Evolutionary conservation across 2,888 invertebrate species (phyloP).

Genomic region (Rutpela maculata): DNA sequence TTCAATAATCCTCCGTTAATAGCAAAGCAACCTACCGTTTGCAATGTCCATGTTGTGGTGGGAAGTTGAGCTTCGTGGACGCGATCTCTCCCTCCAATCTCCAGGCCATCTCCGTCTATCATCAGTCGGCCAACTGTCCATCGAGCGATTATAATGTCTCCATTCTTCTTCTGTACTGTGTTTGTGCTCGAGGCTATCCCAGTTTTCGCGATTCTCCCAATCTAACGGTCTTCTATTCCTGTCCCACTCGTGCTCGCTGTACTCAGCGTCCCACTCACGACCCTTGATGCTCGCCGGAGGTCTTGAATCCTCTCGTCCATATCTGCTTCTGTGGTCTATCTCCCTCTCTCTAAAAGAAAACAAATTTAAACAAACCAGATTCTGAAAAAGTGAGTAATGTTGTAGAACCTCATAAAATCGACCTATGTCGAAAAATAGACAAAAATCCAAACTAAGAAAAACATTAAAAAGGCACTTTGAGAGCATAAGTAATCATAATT

Average conservation of each 20-base stretch:
- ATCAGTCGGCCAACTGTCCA: constrained; percentile 74
- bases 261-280: constrained; percentile 70
- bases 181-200: constrained; percentile 70
- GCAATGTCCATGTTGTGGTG: constrained; percentile 63
- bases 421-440: no score
- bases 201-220: constrained; percentile 74
- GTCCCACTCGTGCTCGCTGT: constrained; percentile 74
- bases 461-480: no score
- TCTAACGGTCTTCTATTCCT: constrained; percentile 76
- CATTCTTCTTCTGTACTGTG: constrained; percentile 71
- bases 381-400: no score
- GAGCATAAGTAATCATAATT: no score
- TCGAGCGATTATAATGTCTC: constrained; percentile 68
- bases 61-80: constrained; percentile 73
- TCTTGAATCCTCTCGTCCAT: constrained; percentile 46
- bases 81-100: constrained; percentile 71
- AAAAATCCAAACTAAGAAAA: no score
- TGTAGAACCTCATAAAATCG: no score
- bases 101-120: constrained; percentile 74
- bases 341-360: constrained; percentile 58
- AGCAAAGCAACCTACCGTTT: constrained; percentile 36
- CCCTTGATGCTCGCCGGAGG: constrained; percentile 63
- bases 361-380: no score
- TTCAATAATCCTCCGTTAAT: not conserved
- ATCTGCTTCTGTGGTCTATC: constrained; percentile 65